Conservation (phyloP, 2,797 vertebrate species). For the Rhyacichthys aspro region DNA sequence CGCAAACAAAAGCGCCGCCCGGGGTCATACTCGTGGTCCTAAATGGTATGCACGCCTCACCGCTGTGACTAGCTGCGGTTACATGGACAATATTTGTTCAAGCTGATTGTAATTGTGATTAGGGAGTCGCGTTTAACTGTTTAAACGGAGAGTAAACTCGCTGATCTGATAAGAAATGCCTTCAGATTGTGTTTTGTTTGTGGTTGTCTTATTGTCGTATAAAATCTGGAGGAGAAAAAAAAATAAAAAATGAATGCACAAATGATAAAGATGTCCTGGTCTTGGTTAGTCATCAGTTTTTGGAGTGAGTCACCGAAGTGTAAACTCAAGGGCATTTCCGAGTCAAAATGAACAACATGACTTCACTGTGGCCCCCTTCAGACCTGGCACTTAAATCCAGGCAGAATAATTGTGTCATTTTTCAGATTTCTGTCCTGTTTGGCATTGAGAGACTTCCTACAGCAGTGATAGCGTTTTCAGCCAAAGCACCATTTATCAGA, state of each 20-base stretch:
- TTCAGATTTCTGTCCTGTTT: not conserved
- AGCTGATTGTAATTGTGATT: constrained; percentile 6
- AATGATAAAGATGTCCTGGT: not conserved
- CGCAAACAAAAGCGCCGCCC: not conserved
- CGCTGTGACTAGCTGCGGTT: not conserved
- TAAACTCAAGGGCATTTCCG: not conserved
- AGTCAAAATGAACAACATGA: not conserved
- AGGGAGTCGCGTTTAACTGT: not conserved
- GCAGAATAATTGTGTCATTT: not conserved
- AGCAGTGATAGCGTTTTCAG: too few relatives aligned
- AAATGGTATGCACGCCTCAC: not conserved
- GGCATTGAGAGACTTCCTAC: not conserved
- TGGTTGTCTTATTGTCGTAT: not conserved
- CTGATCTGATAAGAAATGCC: not conserved
- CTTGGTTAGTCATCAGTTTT: not conserved
- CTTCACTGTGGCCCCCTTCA: too few relatives aligned
- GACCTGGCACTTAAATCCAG: too few relatives aligned
- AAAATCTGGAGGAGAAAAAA: not conserved
- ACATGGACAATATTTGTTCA: constrained; percentile 1
- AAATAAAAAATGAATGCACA: not conserved
- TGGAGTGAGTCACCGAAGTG: not conserved
- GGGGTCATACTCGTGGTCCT: not conserved
- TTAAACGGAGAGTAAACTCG: not conserved
- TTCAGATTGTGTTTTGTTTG: not conserved
- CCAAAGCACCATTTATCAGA: too few relatives aligned